A percentile compares a stretch with the other conserved stretches of the same genome.
Evolutionary conservation across 2,797 vertebrate genomes (phyloP).

Genomic region (Rhabdophis nuchalis): DNA sequence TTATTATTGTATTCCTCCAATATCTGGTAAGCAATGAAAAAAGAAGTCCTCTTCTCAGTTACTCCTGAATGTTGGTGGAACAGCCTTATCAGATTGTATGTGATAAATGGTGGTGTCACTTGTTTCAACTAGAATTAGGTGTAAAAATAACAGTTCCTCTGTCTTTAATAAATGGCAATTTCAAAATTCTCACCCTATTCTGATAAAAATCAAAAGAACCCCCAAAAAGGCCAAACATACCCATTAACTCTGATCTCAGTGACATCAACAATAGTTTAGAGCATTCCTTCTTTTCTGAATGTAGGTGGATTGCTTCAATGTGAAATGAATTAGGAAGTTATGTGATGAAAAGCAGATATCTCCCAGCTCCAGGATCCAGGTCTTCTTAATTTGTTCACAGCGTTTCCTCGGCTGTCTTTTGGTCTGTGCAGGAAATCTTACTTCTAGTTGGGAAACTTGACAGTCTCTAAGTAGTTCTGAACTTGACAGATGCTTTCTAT

Average conservation of each 20-base stretch:
- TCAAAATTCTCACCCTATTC: background rate
- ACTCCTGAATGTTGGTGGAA: background rate
- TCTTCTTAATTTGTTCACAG: background rate
- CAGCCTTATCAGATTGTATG: too few relatives aligned
- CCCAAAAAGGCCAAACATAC: background rate
- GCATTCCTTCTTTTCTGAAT: background rate
- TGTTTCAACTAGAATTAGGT: background rate
- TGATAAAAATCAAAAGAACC: background rate
- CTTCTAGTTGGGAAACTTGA: background rate
- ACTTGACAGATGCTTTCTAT: background rate
- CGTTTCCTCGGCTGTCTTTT: background rate
- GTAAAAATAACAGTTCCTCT: background rate
- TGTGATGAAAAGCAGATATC: background rate
- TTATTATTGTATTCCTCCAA: background rate
- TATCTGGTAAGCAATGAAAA: background rate
- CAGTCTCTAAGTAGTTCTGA: background rate
- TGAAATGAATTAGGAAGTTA: background rate
- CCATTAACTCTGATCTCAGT: background rate
- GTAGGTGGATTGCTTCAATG: background rate
- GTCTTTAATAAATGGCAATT: background rate
- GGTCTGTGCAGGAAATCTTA: background rate
- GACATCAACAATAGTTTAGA: background rate
- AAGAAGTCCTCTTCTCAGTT: background rate
- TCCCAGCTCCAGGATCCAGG: background rate
- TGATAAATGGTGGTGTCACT: background rate